Evolutionary conservation across 2,797 vertebrate genomes (phyloP).

Genomic region (Gouania willdenowi): DNA sequence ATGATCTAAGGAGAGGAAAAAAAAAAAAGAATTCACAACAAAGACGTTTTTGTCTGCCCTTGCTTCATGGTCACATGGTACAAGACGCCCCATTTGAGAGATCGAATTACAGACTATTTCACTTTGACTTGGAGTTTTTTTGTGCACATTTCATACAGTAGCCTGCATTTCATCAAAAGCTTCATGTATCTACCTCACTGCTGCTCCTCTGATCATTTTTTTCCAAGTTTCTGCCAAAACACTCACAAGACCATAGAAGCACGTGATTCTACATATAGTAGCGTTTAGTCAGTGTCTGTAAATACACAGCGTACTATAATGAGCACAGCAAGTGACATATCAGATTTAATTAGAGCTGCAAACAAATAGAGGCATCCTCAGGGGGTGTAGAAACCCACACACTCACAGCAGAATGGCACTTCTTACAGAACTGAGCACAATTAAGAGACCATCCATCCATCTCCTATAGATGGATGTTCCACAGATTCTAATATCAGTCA

Average conservation of each 20-base stretch:
- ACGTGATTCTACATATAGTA: background rate
- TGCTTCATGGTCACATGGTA: slow-evolving; percentile 9
- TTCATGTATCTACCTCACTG: too few relatives aligned
- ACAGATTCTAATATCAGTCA: too few relatives aligned
- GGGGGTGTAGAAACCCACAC: background rate
- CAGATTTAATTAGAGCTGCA: slow-evolving; percentile 21
- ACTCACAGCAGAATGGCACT: background rate
- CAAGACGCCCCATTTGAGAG: slow-evolving; percentile 22
- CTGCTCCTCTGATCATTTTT: too few relatives aligned
- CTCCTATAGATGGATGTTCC: too few relatives aligned
- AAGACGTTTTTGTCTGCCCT: slow-evolving; percentile 27
- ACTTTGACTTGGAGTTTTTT: slow-evolving; percentile 37
- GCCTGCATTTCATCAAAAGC: too few relatives aligned
- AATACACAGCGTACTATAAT: slow-evolving; percentile 6
- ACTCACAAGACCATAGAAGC: too few relatives aligned
- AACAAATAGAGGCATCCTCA: slow-evolving; percentile 10
- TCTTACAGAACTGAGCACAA: slow-evolving; percentile 10
- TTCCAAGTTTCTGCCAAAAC: too few relatives aligned
- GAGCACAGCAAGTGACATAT: slow-evolving; percentile 9
- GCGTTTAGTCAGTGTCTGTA: background rate
- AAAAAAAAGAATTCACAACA: too few relatives aligned
- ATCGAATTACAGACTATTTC: slow-evolving; percentile 38
- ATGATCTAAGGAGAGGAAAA: too few relatives aligned
- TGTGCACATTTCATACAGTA: too few relatives aligned
- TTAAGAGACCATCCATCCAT: slow-evolving; percentile 4